These are phyloP conservation scores for Rhimphoctona megacephalus DNA, from an alignment of 2,888 invertebrate species.

Conservation along the genomic window DNA sequence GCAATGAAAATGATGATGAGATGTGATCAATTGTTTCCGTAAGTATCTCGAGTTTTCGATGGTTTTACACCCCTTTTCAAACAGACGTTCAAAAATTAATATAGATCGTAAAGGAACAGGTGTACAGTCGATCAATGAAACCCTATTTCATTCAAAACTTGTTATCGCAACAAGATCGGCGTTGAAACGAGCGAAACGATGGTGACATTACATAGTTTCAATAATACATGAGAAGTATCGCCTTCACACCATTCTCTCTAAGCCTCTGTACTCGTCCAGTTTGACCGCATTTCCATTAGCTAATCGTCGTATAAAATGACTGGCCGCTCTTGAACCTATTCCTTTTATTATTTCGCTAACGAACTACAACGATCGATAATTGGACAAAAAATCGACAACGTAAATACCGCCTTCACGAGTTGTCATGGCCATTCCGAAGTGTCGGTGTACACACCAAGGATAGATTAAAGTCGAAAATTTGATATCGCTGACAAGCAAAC, in stretches of 20 bases:
- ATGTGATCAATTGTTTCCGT: background rate
- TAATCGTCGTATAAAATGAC: constrained; percentile 12
- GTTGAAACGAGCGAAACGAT: constrained; percentile 24
- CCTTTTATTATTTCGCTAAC: background rate
- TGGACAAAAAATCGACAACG: background rate
- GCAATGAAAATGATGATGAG: background rate
- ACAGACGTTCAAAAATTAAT: background rate
- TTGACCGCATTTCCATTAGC: constrained; percentile 44
- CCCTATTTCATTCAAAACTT: constrained; percentile 46
- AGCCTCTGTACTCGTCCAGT: background rate
- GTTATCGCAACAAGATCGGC: constrained; percentile 51
- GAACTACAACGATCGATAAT: constrained; percentile 12
- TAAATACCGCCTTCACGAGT: background rate
- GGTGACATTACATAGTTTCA: constrained; percentile 36
- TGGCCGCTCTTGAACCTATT: constrained; percentile 9
- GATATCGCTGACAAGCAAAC: background rate
- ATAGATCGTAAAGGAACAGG: constrained; percentile 39
- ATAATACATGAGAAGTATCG: constrained; percentile 48
- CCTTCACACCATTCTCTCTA: constrained; percentile 31
- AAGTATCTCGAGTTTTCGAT: background rate
- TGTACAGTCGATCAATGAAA: constrained; percentile 39
- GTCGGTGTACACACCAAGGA: background rate
- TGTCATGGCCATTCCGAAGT: constrained; percentile 2
- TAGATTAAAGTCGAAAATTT: background rate
- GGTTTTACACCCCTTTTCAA: background rate